A percentile compares a stretch with the other conserved stretches of the same genome.
These are phyloP conservation scores for Pseudopipra pipra DNA, from an alignment of 2,113 vertebrate genomes.

Conservation along the genomic window DNA sequence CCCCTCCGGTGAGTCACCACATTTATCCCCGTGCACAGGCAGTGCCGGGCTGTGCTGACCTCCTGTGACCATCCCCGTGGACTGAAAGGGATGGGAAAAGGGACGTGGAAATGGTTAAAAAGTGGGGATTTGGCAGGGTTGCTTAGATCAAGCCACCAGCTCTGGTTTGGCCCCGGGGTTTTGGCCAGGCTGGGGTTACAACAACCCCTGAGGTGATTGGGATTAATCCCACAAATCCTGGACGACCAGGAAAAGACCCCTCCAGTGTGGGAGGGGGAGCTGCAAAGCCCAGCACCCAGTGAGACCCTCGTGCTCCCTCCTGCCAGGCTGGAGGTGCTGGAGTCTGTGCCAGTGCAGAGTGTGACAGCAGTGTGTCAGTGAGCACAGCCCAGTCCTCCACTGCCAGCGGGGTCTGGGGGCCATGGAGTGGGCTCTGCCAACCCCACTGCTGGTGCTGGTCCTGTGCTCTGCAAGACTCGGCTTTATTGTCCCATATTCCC, in stretches of 20 bases:
- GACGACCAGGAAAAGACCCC: not conserved
- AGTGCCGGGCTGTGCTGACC: not conserved
- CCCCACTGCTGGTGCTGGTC: not conserved
- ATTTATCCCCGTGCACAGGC: not conserved
- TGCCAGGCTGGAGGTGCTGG: not conserved
- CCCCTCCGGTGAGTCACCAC: not conserved
- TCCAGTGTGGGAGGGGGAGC: not conserved
- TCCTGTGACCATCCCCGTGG: not conserved
- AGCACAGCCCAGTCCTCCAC: not conserved
- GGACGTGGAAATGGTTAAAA: not conserved
- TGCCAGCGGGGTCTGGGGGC: not conserved
- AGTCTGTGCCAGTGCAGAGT: not conserved
- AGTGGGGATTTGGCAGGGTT: not conserved
- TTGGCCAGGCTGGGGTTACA: not conserved
- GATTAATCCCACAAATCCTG: not conserved
- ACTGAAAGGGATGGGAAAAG: not conserved
- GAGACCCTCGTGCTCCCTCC: constrained; percentile 15
- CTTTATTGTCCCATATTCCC: not conserved
- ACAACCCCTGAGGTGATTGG: not conserved
- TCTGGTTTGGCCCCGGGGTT: not conserved
- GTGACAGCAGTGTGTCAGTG: accelerated
- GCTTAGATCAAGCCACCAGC: not conserved
- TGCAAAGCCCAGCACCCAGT: not conserved
- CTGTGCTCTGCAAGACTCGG: not conserved
- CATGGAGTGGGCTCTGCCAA: not conserved